Evolutionary conservation across 1,140 invertebrate species (phyloP), one percentile per base, ranked within the genome.

Genomic region (Hylyphantes graminicola): DNA sequence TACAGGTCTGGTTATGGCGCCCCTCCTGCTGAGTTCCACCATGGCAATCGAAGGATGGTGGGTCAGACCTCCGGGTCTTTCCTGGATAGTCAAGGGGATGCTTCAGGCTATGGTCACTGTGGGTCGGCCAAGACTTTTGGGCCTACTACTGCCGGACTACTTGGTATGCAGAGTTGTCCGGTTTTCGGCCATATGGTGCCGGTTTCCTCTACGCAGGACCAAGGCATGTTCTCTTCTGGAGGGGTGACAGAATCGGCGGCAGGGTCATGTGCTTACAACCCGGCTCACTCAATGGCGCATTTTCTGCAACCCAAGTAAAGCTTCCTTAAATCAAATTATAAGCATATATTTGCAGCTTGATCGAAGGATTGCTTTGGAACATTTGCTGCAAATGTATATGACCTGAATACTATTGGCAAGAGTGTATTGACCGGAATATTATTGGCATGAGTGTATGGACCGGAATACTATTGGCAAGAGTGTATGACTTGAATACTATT

Each of bases 141-240:
- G 1, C 51, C 82, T 0, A 35, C 35, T 5, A 35, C 35, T 2
- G 35, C 35, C 35, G 35, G 35, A 35, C 35, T 35, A 35, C 17
- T 85, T 48, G 70, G 77, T 12, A 78, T 85, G 72, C 85, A 85
- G 68, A 85, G 85, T 17, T 85, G 85, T 48, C 77, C 85, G 0
- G 78, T 85, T 12, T 85, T 85, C 11, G 78, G 85, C 7, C 85
- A 85, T 50, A 73, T 85, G 63, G 85, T 80, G 0, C 84, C 84
- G 2, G 81, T 75, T 8, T 85, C 82, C 13, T 61, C 74, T 13
- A 65, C 59, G 10, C 84, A 85, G 59, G 85, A 81, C 15, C 85
- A 80, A 35, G 35, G 55, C 13, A 61, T 35, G 10, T 61, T 85
- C 77, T 85, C 81, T 48, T 59, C 74, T 50, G 21, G 64, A 11